phyloP scores from a whole-genome alignment of 2,797 vertebrate species.

The Diceros bicornis region DNA sequence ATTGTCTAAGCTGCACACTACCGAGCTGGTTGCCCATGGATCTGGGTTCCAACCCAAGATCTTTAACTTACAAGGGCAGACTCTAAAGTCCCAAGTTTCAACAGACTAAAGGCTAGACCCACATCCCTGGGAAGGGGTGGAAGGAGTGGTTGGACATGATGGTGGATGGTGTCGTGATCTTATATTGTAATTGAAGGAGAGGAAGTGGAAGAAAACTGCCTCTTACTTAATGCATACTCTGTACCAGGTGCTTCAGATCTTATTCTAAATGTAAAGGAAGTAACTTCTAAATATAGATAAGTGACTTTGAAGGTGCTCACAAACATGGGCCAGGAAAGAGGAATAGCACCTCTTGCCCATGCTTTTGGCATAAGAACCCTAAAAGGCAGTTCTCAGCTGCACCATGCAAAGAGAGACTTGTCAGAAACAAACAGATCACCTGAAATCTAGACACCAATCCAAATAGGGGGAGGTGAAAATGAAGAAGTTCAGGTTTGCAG shows the following conservation, averaged over 20 bases:
- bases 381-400: background rate
- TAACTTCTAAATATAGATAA: background rate
- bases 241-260: background rate
- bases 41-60: background rate
- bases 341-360: background rate
- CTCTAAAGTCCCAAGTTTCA: background rate
- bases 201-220: background rate
- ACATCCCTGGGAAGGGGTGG: background rate
- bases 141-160: background rate
- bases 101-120: background rate
- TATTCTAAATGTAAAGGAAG: background rate
- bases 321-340: background rate
- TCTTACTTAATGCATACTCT: background rate
- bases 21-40: background rate
- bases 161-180: background rate
- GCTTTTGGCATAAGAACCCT: background rate
- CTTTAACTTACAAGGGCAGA: background rate
- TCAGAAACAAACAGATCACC: background rate
- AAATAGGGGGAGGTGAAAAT: background rate
- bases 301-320: background rate
- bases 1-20: slow-evolving; percentile 20
- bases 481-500: background rate
- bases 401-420: background rate
- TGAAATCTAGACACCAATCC: background rate
- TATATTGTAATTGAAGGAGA: background rate